Percentiles rank a stretch among this genome's conserved stretches.
phyloP scores from a whole-genome alignment of 2,888 invertebrate genomes.

The Apodemia hepburni region DNA sequence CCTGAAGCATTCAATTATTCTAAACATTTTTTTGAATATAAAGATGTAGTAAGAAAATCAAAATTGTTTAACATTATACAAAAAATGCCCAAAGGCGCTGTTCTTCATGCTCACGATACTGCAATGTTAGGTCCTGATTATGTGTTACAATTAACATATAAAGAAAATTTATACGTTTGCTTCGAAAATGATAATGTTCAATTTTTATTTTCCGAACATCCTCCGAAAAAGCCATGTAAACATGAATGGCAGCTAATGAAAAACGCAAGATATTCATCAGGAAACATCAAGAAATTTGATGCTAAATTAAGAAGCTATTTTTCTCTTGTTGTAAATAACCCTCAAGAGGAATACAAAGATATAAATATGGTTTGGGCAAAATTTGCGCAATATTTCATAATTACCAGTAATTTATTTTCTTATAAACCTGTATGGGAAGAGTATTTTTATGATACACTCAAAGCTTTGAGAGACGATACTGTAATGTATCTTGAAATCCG shows the following conservation, averaged over 20 bases:
- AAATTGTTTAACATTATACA: conserved; percentile 82
- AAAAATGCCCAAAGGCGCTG: conserved; percentile 87
- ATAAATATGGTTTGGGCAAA: conserved; percentile 81
- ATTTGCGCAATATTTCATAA: conserved; percentile 78
- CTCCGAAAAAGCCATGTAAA: conserved; percentile 42
- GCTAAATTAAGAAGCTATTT: conserved; percentile 70
- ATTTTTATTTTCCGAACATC: conserved; percentile 50
- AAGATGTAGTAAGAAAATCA: conserved; percentile 78
- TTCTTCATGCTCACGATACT: conserved; percentile 85
- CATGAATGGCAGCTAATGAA: conserved; percentile 71
- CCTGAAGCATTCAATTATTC: conserved; percentile 81
- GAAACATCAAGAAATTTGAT: conserved; percentile 75
- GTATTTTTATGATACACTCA: conserved; percentile 82
- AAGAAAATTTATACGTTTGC: conserved; percentile 80
- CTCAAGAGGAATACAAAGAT: conserved; percentile 64
- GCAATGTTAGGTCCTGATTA: conserved; percentile 82
- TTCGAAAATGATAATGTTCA: conserved; percentile 43
- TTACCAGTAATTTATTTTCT: conserved; percentile 71
- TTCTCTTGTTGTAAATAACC: conserved; percentile 76
- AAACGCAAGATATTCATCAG: conserved; percentile 66
- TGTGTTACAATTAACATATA: conserved; percentile 81
- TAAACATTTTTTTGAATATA: conserved; percentile 83
- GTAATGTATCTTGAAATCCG: conserved; percentile 86
- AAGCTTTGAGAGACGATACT: conserved; percentile 83
- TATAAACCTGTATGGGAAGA: conserved; percentile 84